Base-by-base conservation (phyloP, 2,797 vertebrate genomes). In the Amazonetta brasiliensis region DNA sequence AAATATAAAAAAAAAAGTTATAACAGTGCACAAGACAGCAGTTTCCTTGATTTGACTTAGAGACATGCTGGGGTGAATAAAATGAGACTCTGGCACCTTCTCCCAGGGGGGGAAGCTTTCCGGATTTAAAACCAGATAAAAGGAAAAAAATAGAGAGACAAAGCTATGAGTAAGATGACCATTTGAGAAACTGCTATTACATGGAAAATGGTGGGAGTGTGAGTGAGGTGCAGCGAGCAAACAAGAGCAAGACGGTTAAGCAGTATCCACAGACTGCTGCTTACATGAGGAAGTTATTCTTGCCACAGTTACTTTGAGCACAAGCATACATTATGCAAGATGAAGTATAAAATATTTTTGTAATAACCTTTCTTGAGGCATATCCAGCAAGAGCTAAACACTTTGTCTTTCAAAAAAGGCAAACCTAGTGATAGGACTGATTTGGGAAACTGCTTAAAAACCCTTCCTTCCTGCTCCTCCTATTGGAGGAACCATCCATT, bases 41-140 rank as follows among this genome's bases (percentile, higher is more conserved):
- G 39, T 48, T 89, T 56, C 48, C 52, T n/a, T 21, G 22, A 74
- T 15, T 26, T 69, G 46, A 39, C 41, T 17, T 48, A 28, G 63
- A 86, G 22, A 25, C 62, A 82, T 28, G 77, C 6, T 39, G 55
- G 66, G 41, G 14, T 43, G 28, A 80, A n/a, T 15, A 58, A 15
- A 44, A 5, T 1, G 3, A 55, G 33, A 26, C 1, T 1, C 6
- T 6, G 64, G 8, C 11, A 37, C 35, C 5, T 59, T 48, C 11
- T 39, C 19, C 22, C 69, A 79, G 7, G 3, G 14, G 7, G 3
- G 14, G 3, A 84, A 48, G 26, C 4, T 68, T 78, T 68, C 35
- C 79, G 15, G 30, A 56, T 55, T 68, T 37, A 46, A 12, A 37
- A 21, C n/a, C 31, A 5, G 69, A 60, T 25, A 56, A 9, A 15